Percentiles rank a stretch among this genome's conserved stretches.
These are phyloP conservation scores for Cheilosia soror DNA, from an alignment of 2,888 invertebrate genomes.

Conservation along the genomic window DNA sequence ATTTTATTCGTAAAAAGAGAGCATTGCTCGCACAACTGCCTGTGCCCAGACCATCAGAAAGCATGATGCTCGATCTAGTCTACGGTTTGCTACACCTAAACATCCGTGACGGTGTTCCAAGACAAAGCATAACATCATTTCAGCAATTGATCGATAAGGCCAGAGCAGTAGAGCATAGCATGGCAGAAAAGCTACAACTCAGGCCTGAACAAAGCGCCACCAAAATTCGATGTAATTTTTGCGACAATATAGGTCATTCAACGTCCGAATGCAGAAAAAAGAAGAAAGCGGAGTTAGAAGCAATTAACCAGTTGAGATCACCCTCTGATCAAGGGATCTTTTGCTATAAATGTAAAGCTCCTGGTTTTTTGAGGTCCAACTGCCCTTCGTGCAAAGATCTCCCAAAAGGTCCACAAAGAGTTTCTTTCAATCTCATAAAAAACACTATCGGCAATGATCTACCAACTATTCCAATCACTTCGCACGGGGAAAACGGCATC, in stretches of 20 bases:
- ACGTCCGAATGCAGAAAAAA: background rate
- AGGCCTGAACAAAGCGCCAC: too few relatives aligned
- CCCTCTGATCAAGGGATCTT: constrained; percentile 1
- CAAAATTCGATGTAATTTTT: constrained; percentile 13
- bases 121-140: constrained; percentile 5
- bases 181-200: constrained; percentile 7
- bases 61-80: constrained; percentile 6
- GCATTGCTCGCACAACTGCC: constrained; percentile 51
- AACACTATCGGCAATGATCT: background rate
- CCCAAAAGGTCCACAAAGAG: constrained; percentile 7
- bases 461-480: constrained; percentile 7
- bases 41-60: background rate
- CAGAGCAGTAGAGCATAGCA: constrained; percentile 7
- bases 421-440: constrained; percentile 8
- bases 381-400: background rate
- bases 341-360: constrained; percentile 12
- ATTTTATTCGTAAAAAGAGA: constrained; percentile 63
- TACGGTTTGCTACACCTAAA: constrained; percentile 10
- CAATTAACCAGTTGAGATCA: background rate
- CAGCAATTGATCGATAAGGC: constrained; percentile 3
- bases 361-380: constrained; percentile 7
- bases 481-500: constrained; percentile 8
- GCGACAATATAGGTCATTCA: constrained; percentile 1
- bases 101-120: background rate
- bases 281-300: background rate